Conservation (phyloP, 2,113 vertebrate genomes). For the Chitala chitala region DNA sequence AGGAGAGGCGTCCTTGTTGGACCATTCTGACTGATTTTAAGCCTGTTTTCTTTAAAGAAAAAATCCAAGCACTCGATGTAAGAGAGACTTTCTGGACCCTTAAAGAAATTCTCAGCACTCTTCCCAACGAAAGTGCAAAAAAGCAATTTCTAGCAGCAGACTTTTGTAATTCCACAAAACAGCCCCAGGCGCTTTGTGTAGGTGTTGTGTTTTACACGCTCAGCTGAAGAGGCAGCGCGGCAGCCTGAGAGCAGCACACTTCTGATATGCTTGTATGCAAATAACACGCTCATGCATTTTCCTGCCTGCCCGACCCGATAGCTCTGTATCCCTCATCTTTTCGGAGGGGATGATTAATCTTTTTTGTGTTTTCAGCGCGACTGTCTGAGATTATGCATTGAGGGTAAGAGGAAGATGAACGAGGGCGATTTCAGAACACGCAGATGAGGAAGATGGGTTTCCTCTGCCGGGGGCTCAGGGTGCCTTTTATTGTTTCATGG, state of each 20-base stretch:
- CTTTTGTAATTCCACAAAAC: not conserved
- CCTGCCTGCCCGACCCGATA: not conserved
- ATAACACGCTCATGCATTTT: conserved; percentile 9
- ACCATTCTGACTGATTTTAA: no score
- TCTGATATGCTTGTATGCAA: not conserved
- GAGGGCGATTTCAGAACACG: conserved; percentile 44
- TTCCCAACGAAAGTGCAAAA: no score
- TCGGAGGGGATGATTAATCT: not conserved
- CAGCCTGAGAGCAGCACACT: not conserved
- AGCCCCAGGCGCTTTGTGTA: not conserved
- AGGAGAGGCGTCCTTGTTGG: no score
- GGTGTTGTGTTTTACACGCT: not conserved
- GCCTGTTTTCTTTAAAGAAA: no score
- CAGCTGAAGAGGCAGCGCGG: not conserved
- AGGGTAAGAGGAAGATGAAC: conserved; percentile 40
- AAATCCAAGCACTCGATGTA: no score
- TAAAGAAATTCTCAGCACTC: no score
- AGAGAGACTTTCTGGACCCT: no score
- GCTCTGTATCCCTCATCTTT: not conserved
- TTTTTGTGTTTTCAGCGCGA: conserved; percentile 11
- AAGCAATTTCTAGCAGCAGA: not conserved
- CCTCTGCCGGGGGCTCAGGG: conserved; percentile 24
- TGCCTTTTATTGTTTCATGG: no score
- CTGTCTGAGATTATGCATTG: conserved; percentile 30
- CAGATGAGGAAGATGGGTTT: conserved; percentile 31